Base-by-base conservation (phyloP, 2,797 vertebrate species). In the Diceros bicornis region DNA sequence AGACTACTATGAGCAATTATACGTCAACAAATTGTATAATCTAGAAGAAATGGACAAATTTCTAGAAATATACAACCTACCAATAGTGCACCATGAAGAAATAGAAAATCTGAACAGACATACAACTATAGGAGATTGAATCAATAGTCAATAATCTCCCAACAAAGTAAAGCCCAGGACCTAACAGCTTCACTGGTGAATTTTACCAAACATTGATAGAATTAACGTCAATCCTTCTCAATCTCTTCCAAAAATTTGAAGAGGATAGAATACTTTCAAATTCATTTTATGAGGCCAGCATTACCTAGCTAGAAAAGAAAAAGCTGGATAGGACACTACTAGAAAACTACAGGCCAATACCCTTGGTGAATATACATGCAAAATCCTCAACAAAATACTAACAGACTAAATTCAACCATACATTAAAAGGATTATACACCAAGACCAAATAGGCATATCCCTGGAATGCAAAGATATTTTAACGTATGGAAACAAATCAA, bases 181-280 rank as follows among this genome's bases (percentile, higher is more conserved):
- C 71, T 59, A 57, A 81, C 52, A 27, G 52, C 25, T 93, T 90
- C 55, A 55, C 27, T 93, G 79, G 29, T 44, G n/a, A 93, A 75
- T 85, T 85, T 64, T 62, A 92, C 14, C 78, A 78, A 84, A 81
- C n/a, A 90, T 82, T 68, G 93, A 34, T 20, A 52, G 55, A 79
- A 81, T 85, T 86, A 61, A 57, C 61, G 32, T 4, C 66, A 95
- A 21, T 57, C 41, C 29, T 93, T 95, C 64, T 52, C 20, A 92
- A 84, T 75, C 21, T 87, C 75, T 79, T 83, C n/a, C n/a, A 92
- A 92, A 96, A 89, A 18, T 29, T 50, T 88, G 29, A 74, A 89
- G 66, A 88, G 55, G 29, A 92, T 50, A 10, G 37, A 71, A 59
- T 52, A 84, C 13, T 66, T 89, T 47, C 32, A 66, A 85, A 72